Evolutionary conservation across 1,140 invertebrate genomes (phyloP).

Genomic region (Bombyx mori): DNA sequence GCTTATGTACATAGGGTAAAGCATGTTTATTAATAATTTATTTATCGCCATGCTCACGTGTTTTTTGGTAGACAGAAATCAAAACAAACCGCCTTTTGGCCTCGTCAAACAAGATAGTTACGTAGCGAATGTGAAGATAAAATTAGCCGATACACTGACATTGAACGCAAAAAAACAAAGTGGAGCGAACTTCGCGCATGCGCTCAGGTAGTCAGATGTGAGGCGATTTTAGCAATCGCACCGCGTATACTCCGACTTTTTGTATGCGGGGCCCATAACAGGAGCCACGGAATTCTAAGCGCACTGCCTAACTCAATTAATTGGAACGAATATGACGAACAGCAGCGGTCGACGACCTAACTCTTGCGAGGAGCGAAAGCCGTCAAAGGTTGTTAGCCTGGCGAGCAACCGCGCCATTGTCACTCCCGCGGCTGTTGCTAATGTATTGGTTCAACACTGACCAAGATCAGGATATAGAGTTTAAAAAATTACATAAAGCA

Average conservation of each 20-base stretch:
- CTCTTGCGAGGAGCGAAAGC: slow-evolving; percentile 21
- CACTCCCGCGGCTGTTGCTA: too few relatives aligned
- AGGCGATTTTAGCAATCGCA: slow-evolving; percentile 40
- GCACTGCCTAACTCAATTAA: slow-evolving; percentile 24
- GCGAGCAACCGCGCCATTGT: too few relatives aligned
- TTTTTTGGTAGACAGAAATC: slow-evolving; percentile 38
- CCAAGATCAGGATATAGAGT: too few relatives aligned
- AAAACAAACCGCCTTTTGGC: slow-evolving; percentile 61
- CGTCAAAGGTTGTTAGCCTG: slow-evolving; percentile 33
- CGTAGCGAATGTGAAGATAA: slow-evolving; percentile 56
- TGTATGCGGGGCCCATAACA: slow-evolving; percentile 30
- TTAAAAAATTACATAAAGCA: too few relatives aligned
- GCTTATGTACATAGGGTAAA: too few relatives aligned
- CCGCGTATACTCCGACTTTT: slow-evolving; percentile 20
- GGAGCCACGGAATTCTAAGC: slow-evolving; percentile 13
- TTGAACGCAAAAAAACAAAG: slow-evolving; percentile 67
- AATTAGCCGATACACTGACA: slow-evolving; percentile 68
- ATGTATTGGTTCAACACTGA: too few relatives aligned
- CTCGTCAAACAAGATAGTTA: slow-evolving; percentile 56
- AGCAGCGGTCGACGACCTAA: slow-evolving; percentile 35
- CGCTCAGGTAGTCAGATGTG: slow-evolving; percentile 43
- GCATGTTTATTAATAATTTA: slow-evolving; percentile 7
- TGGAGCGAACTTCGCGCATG: slow-evolving; percentile 48
- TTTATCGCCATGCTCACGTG: slow-evolving; percentile 22
- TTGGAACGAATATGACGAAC: slow-evolving; percentile 33